A percentile compares a stretch with the other conserved stretches of the same genome.
phyloP scores from a whole-genome alignment of 64 coral and sea anemone genomes.

The Hydrozoanthus tunicans region DNA sequence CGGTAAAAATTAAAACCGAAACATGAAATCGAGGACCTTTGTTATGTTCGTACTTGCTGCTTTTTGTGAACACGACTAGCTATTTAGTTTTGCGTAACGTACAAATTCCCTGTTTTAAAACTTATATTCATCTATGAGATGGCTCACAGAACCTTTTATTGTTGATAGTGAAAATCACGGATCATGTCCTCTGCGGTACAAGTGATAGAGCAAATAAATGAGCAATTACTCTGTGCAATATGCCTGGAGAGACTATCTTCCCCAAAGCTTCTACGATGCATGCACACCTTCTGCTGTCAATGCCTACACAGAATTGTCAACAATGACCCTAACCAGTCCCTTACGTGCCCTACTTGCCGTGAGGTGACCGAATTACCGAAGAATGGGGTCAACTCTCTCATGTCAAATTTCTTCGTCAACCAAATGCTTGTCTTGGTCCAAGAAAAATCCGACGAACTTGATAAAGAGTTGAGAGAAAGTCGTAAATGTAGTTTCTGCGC shows the following conservation, averaged over 20 bases:
- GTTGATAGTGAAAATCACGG: neutral
- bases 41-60: too few relatives aligned
- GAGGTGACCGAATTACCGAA: constrained; percentile 67
- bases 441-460: constrained; percentile 75
- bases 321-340: constrained; percentile 62
- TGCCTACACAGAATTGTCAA: constrained; percentile 90
- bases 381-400: constrained; percentile 70
- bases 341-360: constrained; percentile 91
- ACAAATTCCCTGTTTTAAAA: neutral
- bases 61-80: neutral
- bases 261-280: constrained; percentile 81
- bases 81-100: neutral
- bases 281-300: constrained; percentile 90
- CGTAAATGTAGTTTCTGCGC: constrained; percentile 81
- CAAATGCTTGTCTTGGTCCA: constrained; percentile 95
- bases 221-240: constrained; percentile 93
- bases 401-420: constrained; percentile 91
- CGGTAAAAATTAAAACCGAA: too few relatives aligned
- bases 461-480: constrained; percentile 73
- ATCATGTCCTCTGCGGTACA: constrained; percentile 77
- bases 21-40: too few relatives aligned
- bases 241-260: constrained; percentile 78
- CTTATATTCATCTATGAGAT: neutral
- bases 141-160: neutral
- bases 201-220: constrained; percentile 95